Evolutionary conservation across 2,113 vertebrate genomes (phyloP), one percentile per base, ranked within the genome.

Genomic region (Bubalus kerabau): DNA sequence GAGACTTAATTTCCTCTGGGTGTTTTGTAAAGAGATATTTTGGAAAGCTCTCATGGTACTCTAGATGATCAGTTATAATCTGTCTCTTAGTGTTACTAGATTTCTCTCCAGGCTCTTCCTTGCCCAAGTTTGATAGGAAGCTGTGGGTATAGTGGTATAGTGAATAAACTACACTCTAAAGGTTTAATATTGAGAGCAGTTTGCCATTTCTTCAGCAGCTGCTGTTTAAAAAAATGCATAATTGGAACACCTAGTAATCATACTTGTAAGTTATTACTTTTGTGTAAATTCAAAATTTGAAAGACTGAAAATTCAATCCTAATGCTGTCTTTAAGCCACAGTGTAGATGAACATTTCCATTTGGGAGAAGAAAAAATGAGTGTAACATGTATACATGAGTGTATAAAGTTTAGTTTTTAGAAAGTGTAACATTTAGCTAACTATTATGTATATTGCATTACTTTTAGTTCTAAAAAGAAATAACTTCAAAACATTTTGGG

Each of bases 1-100:
- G 94, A 98, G n/a, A 91, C 26, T 96, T 98, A 94, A 97, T 98
- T 98, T 98, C 97, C 97, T 97, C 76, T 97, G 97, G 93, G 97
- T 97, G 15, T 93, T 96, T 80, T 93, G 46, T 90, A 93, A 89
- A 83, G 50, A n/a, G 48, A 82, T 89, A 90, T 95, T 97, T 91
- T 95, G 50, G 81, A 98, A 57, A 12, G 43, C 74, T 92, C 67
- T 90, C 43, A 74, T 43, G 54, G 48, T 15, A 87, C 85, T 91
- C 82, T 1, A 2, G 91, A 93, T 96, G 91, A 97, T 95, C 40
- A 21, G 48, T 88, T 95, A 76, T 94, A 96, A 93, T 83, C 90
- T 95, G 90, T 87, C 90, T 97, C 78, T 87, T 80, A 81, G 50
- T 90, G 62, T 96, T 86, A 40, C 94, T 86, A 85, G 52, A 82